These are phyloP conservation scores for Lycodopsis pacificus DNA, from an alignment of 2,797 vertebrate species.

Conservation along the genomic window DNA sequence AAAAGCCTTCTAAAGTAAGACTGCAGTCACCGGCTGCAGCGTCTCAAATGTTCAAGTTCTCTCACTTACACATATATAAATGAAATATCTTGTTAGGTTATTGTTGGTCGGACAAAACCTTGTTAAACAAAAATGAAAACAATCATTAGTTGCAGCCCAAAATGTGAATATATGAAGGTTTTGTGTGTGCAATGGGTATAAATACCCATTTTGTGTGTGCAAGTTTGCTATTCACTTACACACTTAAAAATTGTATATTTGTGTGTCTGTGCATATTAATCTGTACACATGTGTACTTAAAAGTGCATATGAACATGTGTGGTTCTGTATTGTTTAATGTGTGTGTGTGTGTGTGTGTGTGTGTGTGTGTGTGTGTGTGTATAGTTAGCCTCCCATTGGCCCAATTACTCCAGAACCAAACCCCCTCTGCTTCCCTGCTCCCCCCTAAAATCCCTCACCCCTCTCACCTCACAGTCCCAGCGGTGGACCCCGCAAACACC, in stretches of 20 bases:
- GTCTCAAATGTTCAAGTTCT: slow-evolving; percentile 9
- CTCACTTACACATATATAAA: neutral
- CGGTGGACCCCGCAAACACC: slow-evolving; percentile 58
- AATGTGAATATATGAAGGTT: neutral
- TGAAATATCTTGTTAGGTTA: neutral
- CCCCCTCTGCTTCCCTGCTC: slow-evolving; percentile 68
- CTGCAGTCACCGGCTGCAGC: neutral
- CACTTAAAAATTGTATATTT: neutral
- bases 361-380: slow-evolving; percentile 46
- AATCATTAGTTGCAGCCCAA: neutral
- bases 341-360: slow-evolving; percentile 37
- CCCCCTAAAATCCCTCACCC: slow-evolving; percentile 78
- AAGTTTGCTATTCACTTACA: neutral
- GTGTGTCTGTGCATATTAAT: slow-evolving; percentile 40
- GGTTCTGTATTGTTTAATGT: slow-evolving; percentile 31
- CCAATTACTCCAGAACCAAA: slow-evolving; percentile 84
- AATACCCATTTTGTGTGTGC: slow-evolving; percentile 2
- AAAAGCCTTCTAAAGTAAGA: slow-evolving; percentile 25
- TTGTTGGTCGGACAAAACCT: neutral
- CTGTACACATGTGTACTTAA: slow-evolving; percentile 6
- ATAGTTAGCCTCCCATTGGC: slow-evolving; percentile 81
- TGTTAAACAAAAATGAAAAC: neutral
- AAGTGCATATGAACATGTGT: slow-evolving; percentile 20
- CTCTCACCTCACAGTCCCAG: slow-evolving; percentile 76
- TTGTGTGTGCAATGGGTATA: neutral